Base-by-base conservation (phyloP, 2,888 invertebrate genomes). In the Sussaba pulchella region DNA sequence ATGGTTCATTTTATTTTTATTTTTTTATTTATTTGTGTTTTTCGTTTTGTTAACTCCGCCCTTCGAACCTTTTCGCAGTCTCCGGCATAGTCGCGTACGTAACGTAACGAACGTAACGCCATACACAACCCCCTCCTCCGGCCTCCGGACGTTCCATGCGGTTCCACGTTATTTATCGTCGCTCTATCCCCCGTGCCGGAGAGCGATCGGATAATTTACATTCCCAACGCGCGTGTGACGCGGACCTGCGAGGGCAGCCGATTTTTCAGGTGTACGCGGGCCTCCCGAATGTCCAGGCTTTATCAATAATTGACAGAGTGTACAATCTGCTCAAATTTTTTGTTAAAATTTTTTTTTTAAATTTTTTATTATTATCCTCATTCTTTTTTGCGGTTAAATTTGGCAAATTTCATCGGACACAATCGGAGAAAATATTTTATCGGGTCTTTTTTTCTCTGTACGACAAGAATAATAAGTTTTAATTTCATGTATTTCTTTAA, bases 191-290 rank as follows among this genome's bases (percentile, higher is more conserved):
- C 41, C 26, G 59, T 74, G 64, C 69, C 71, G 50, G 36, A 61
- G 76, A 31, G 31, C 71, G 75, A 80, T 80, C 80, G 80, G 70
- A 76, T 76, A 80, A 80, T 80, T 80, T 80, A 80, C 76, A 80
- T 80, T 72, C 72, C 54, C 21, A 36, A 61, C 50, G 47, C 41
- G 50, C 39, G 52, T 14, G 36, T 57, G 19, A 45, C n/a, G 47
- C 39, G 19, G 24, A 70, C 52, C 72, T 31, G 47, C 36, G 26
- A n/a, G 70, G 61, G 61, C 52, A 67, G 10, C 36, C 52, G 61
- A 61, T 75, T 71, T 71, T 80, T 71, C 61, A 69, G 61, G 39
- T 19, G 41, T 21, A n/a, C 61, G 4, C 61, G 41, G 26, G 52
- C 10, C 45, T 14, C 41, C 36, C 61, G 50, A 69, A n/a, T 54